phyloP scores from a whole-genome alignment of 2,888 invertebrate species.

The Quadroppia sp. region DNA sequence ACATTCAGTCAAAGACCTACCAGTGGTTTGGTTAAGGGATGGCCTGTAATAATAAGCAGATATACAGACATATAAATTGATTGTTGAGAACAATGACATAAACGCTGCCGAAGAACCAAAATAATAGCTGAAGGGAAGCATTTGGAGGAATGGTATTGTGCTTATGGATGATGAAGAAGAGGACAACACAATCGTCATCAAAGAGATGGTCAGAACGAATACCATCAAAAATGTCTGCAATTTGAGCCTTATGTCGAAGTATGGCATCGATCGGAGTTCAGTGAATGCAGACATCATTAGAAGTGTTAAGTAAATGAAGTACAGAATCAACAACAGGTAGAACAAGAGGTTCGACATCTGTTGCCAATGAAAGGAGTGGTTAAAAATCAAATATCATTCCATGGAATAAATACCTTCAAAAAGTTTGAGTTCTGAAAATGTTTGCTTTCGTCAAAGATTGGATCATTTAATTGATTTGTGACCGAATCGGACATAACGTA shows the following conservation, averaged over 20 bases:
- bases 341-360: constrained; percentile 88
- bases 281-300: constrained; percentile 84
- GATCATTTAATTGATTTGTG: constrained; percentile 79
- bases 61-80: constrained; percentile 41
- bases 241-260: constrained; percentile 62
- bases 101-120: constrained; percentile 40
- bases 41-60: constrained; percentile 43
- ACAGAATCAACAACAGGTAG: constrained; percentile 75
- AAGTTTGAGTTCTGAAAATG: constrained; percentile 27
- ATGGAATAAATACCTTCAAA: constrained; percentile 37
- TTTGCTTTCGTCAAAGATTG: constrained; percentile 76
- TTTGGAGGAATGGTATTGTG: constrained; percentile 42
- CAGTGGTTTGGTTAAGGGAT: constrained; percentile 39
- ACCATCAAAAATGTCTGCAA: constrained; percentile 43
- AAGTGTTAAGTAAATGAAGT: constrained; percentile 76
- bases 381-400: not conserved
- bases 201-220: constrained; percentile 42
- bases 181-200: constrained; percentile 41
- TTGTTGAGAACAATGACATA: constrained; percentile 41
- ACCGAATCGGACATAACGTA: constrained; percentile 85
- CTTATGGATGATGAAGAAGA: constrained; percentile 34
- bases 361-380: constrained; percentile 50
- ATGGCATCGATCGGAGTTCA: constrained; percentile 93
- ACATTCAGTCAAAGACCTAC: constrained; percentile 32
- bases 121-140: constrained; percentile 42